phyloP scores from a whole-genome alignment of 2,113 vertebrate genomes.

The Thryonomys swinderianus region DNA sequence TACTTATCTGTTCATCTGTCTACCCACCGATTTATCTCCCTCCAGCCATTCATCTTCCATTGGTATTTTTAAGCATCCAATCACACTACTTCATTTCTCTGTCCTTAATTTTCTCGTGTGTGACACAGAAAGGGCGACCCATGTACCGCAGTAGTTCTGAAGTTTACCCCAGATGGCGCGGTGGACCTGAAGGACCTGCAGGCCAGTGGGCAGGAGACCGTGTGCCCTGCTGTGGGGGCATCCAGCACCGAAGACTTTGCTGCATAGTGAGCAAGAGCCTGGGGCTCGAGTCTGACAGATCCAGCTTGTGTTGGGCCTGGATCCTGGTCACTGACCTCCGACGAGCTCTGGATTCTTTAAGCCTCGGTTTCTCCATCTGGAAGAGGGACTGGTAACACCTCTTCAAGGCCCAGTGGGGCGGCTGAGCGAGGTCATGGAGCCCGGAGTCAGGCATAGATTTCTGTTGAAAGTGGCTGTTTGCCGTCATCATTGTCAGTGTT shows the following conservation, averaged over 20 bases:
- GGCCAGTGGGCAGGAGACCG: rapidly evolving
- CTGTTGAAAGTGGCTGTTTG: not conserved
- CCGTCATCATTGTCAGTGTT: rapidly evolving
- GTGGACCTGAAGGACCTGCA: rapidly evolving
- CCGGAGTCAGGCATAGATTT: rapidly evolving
- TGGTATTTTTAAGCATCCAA: not conserved
- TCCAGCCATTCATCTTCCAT: not conserved
- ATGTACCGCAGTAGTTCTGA: not conserved
- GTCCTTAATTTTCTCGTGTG: not conserved
- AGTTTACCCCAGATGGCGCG: rapidly evolving
- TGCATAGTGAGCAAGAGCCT: rapidly evolving
- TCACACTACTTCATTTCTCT: not conserved
- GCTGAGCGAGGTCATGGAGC: rapidly evolving
- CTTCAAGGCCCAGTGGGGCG: not conserved
- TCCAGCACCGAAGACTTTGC: rapidly evolving
- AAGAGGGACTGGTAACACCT: not conserved
- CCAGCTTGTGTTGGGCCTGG: not conserved
- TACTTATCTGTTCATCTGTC: not conserved
- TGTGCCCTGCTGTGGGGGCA: rapidly evolving
- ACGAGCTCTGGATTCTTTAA: not conserved
- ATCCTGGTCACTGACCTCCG: not conserved
- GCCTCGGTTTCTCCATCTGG: not conserved
- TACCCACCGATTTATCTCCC: not conserved
- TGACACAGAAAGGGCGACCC: not conserved
- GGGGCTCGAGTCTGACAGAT: rapidly evolving